A percentile compares a stretch with the other conserved stretches of the same genome.
These are phyloP conservation scores for Serrognathus titanus DNA, from an alignment of 2,888 invertebrate genomes.

Conservation along the genomic window DNA sequence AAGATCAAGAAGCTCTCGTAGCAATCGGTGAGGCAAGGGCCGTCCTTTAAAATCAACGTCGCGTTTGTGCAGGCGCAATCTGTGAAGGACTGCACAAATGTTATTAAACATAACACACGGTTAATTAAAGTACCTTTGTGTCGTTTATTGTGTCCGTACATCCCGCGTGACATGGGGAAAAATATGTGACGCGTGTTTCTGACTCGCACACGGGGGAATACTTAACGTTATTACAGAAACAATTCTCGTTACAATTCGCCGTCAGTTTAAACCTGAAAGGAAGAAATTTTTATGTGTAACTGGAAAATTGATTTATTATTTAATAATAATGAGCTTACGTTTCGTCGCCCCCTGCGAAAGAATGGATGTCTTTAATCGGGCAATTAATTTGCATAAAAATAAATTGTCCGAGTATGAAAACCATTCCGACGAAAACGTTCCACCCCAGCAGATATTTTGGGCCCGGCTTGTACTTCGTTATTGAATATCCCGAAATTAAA, in stretches of 20 bases:
- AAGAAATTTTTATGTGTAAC: background rate
- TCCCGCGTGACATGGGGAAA: slow-evolving; percentile 73
- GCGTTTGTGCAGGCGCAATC: slow-evolving; percentile 18
- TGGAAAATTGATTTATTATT: background rate
- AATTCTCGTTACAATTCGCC: slow-evolving; percentile 56
- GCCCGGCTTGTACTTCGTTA: slow-evolving; percentile 59
- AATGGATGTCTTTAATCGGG: slow-evolving; percentile 39
- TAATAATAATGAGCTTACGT: slow-evolving; percentile 14
- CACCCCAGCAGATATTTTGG: slow-evolving; percentile 58
- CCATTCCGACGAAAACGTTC: slow-evolving; percentile 59
- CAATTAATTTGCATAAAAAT: slow-evolving; percentile 58
- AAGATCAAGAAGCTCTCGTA: slow-evolving; percentile 48
- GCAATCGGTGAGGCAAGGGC: slow-evolving; percentile 44
- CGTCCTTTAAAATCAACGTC: slow-evolving; percentile 34
- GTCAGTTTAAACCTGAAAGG: slow-evolving; percentile 52
- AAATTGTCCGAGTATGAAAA: slow-evolving; percentile 54
- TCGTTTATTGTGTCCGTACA: slow-evolving; percentile 46
- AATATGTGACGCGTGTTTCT: slow-evolving; percentile 57
- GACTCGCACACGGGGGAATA: slow-evolving; percentile 65
- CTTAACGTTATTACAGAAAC: slow-evolving; percentile 57
- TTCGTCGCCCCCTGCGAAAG: slow-evolving; percentile 18
- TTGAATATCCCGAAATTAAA: slow-evolving; percentile 56
- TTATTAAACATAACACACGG: slow-evolving; percentile 6
- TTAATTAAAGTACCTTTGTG: slow-evolving; percentile 17
- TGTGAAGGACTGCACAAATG: slow-evolving; percentile 18